Base-by-base conservation (phyloP, 2,113 vertebrate genomes). In the Brachyhypopomus occidentalis region DNA sequence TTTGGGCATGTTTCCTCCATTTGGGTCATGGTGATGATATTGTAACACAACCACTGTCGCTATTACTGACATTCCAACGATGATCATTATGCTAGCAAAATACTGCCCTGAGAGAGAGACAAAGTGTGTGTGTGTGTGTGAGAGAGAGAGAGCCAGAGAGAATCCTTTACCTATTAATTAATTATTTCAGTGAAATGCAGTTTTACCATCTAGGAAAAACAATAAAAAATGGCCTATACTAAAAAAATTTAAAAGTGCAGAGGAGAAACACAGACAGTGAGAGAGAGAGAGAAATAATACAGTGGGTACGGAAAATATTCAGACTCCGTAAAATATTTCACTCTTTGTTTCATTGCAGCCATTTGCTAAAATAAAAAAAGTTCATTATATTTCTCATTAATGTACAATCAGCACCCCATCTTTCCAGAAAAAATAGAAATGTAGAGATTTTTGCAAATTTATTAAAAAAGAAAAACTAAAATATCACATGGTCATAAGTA, bases 41-140 rank as follows among this genome's bases (percentile, higher is more conserved):
- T 94, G 94, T 69, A 95, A 90, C 55, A 95, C 94, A 45, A 95
- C 88, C 75, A 94, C 92, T 0, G 94, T 95, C 56, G 93, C 93
- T 4, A 94, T 92, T 74, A 95, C 94, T 0, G 94, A 95, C 90
- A 94, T 92, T 58, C 93, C 94, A 19, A 95, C 94, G 58, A 95
- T 95, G 83, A 94, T 92, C 94, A 95, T 94, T 59, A 93, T 95
- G 72, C 92, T 94, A 84, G 93, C 94, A 82, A 95, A 95, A 87
- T 95, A 95, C 84, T 95, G 94, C 75, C 93, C 94, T 95, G 84
- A 59, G 59, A 84, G 19, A 78, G 41, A 78, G 84, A 82, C 6
- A 84, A 78, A 76, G 69, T 30, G 30, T 30, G 30, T 30, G 30
- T 30, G 30, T 30, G 30, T 30, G 30, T 30, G 30, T 30, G 30